These are phyloP conservation scores for Protodeltote pygarga DNA, from an alignment of 2,888 invertebrate genomes.

Conservation along the genomic window DNA sequence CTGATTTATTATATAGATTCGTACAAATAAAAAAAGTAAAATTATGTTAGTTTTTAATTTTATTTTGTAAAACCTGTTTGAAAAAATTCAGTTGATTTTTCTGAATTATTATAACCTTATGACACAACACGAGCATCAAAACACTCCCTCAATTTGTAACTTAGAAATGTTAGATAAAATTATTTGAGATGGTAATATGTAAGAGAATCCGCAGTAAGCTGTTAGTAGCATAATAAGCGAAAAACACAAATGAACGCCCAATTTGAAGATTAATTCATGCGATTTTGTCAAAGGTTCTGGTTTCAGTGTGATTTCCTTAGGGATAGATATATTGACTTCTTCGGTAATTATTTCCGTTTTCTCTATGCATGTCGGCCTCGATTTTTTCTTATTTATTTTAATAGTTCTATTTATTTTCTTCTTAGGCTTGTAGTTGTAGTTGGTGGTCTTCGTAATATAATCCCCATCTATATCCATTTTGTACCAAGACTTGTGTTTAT, in stretches of 20 bases:
- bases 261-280: conserved; percentile 27
- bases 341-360: neutral
- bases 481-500: conserved; percentile 65
- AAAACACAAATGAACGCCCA: conserved; percentile 36
- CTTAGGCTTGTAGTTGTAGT: conserved; percentile 4
- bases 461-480: conserved; percentile 58
- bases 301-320: neutral
- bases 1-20: too few species aligned
- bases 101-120: neutral
- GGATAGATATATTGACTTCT: too few species aligned
- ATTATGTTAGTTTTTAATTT: conserved; percentile 16
- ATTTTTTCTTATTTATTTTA: neutral
- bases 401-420: neutral
- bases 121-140: neutral
- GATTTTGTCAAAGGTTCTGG: conserved; percentile 20
- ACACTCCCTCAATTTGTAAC: conserved; percentile 3
- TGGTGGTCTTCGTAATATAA: conserved; percentile 48
- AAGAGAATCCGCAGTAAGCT: conserved; percentile 44
- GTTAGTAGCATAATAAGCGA: conserved; percentile 42
- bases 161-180: conserved; percentile 5
- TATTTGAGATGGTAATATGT: conserved; percentile 32
- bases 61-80: conserved; percentile 4
- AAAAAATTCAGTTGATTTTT: neutral
- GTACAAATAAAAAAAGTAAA: too few species aligned
- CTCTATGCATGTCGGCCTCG: too few species aligned